A percentile compares a stretch with the other conserved stretches of the same genome.
Evolutionary conservation across 2,797 vertebrate species (phyloP).

Genomic region (Pachyuromys duprasi): DNA sequence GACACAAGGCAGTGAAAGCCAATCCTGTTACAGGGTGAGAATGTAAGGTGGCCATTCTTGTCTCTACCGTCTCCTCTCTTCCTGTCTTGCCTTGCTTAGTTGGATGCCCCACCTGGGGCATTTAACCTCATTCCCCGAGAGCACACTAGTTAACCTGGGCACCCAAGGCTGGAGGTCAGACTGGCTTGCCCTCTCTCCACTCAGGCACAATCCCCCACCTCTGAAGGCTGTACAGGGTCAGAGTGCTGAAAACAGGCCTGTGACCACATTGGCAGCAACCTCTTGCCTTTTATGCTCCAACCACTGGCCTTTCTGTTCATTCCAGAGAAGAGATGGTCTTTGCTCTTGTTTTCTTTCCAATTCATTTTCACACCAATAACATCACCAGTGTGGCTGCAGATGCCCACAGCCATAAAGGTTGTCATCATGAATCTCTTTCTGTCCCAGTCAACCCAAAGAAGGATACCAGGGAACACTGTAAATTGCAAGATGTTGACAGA

Average conservation of each 20-base stretch:
- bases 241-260: not conserved
- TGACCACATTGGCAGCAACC: rapidly evolving
- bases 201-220: not conserved
- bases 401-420: conserved; percentile 35
- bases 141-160: not conserved
- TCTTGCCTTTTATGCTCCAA: not conserved
- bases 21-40: no score
- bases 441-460: not conserved
- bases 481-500: conserved; percentile 69
- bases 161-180: not conserved
- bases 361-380: conserved; percentile 53
- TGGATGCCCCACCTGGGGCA: no score
- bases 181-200: not conserved
- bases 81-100: not conserved
- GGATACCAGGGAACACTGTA: rapidly evolving
- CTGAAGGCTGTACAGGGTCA: rapidly evolving
- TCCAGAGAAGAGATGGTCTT: not conserved
- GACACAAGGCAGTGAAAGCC: not conserved
- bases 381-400: conserved; percentile 37
- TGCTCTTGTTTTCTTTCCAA: not conserved
- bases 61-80: not conserved
- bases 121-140: not conserved
- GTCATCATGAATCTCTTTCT: not conserved
- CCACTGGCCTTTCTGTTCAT: not conserved
- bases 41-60: rapidly evolving